phyloP scores from a whole-genome alignment of 2,888 invertebrate species.

The Dicyrtomina minuta region DNA sequence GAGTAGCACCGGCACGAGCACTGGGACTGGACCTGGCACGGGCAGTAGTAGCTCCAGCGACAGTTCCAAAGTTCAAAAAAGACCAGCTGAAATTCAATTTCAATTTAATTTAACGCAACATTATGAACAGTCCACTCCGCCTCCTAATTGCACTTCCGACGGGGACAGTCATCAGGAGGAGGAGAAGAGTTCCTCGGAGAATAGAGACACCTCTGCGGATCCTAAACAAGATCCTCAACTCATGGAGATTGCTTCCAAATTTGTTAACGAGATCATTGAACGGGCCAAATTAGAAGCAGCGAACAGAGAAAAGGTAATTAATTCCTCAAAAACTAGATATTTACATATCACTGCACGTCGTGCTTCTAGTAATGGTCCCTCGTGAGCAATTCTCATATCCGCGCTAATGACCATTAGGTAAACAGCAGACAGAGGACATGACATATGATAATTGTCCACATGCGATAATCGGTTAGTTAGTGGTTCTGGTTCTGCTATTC shows the following conservation, averaged over 20 bases:
- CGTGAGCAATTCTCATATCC: background rate
- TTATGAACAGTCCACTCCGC: constrained; percentile 51
- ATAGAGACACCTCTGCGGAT: constrained; percentile 32
- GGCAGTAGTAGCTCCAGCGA: constrained; percentile 4
- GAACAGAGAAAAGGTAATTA: constrained; percentile 55
- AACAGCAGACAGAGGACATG: too few relatives aligned
- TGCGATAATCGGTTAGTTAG: too few relatives aligned
- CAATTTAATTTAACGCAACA: constrained; percentile 51
- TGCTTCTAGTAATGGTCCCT: background rate
- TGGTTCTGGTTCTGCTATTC: too few relatives aligned
- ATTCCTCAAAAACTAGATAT: background rate
- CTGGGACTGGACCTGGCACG: background rate
- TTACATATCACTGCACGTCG: background rate
- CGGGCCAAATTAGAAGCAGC: constrained; percentile 59
- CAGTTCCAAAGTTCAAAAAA: constrained; percentile 16
- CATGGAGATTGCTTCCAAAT: constrained; percentile 59
- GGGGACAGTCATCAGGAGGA: constrained; percentile 37
- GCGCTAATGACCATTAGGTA: too few relatives aligned
- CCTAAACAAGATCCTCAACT: constrained; percentile 58
- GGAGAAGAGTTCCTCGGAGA: background rate
- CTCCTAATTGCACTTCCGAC: constrained; percentile 53
- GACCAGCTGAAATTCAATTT: constrained; percentile 48
- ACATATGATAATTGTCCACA: too few relatives aligned
- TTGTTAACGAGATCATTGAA: constrained; percentile 60
- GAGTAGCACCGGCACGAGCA: background rate